phyloP scores from a whole-genome alignment of 2,797 vertebrate species.

The Lutjanus argentimaculatus region DNA sequence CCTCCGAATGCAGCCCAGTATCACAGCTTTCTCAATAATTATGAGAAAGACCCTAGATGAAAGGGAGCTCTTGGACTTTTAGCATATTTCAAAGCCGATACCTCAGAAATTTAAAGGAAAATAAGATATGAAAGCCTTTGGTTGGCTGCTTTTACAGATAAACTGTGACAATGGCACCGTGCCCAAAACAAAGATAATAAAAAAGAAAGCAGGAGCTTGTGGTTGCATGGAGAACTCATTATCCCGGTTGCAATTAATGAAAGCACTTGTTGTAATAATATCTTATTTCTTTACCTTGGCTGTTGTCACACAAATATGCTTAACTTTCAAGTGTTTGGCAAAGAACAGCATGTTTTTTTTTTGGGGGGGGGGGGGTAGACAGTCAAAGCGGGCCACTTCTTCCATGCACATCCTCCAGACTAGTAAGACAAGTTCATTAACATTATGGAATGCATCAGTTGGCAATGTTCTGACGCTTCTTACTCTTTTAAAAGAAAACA shows the following conservation, averaged over 20 bases:
- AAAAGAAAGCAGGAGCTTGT: constrained; percentile 28
- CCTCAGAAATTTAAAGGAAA: constrained; percentile 72
- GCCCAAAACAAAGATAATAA: constrained; percentile 40
- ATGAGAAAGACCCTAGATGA: constrained; percentile 72
- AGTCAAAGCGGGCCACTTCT: not conserved
- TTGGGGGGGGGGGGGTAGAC: not conserved
- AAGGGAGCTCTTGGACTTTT: constrained; percentile 73
- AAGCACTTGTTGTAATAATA: constrained; percentile 39
- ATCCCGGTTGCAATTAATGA: constrained; percentile 36
- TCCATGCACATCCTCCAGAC: constrained; percentile 32
- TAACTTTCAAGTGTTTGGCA: constrained; percentile 28
- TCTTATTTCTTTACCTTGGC: constrained; percentile 16
- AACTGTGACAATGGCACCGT: constrained; percentile 52
- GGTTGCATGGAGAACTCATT: constrained; percentile 37
- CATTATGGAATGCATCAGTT: constrained; percentile 69
- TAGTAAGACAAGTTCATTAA: constrained; percentile 69
- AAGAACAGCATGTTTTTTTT: constrained; percentile 4
- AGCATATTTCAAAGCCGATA: constrained; percentile 67
- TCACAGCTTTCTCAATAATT: constrained; percentile 79
- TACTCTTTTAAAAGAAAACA: constrained; percentile 45
- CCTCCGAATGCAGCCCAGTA: constrained; percentile 62
- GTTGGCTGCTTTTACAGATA: constrained; percentile 45
- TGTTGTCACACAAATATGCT: constrained; percentile 8
- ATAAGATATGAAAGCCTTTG: constrained; percentile 55
- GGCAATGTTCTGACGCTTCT: constrained; percentile 56